Base-by-base conservation (phyloP, 2,888 invertebrate genomes). In the Sarcophaga carnaria region DNA sequence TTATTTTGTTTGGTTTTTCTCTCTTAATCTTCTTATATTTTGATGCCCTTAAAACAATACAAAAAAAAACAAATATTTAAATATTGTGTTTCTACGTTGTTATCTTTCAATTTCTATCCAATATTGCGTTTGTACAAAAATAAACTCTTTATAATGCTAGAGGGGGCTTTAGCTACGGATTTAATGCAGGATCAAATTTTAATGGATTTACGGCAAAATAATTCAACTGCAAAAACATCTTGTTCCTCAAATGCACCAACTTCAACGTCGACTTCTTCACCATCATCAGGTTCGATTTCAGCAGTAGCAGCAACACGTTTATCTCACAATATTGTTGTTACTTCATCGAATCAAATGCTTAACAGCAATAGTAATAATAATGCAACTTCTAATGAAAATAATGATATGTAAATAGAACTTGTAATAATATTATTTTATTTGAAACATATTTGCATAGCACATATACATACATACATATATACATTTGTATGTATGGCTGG, bases 141-240 rank as follows among this genome's bases (percentile, higher is more conserved):
- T 47, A 17, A 59, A 69, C 25, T 60, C 69, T 74, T 27, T 59
- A 37, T 60, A 75, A 60, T 63, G 75, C 49, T 78, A 87, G 87
- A 84, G 27, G 75, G 54, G 22, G 77, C 78, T 14, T 72, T 72
- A 17, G 66, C 63, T 20, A 70, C 60, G 75, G 87, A 87, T 79
- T 60, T 79, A 79, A 82, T 84, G 27, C 79, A 84, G 81, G 87
- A 87, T 66, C 75, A 84, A 79, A 84, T 84, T 63, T 79, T 87
- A 69, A 87, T 87, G 87, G 87, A 87, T 71, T 84, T 87, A 71
- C 79, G 87, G 54, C 80, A 83, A 77, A 84, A 87, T 83, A 86
- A 83, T 76, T 67, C 81, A 49, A 67, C 84, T 49, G 47, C 25
- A 8, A 86, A 80, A 72, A 74, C 77, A 37, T 62, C 81, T 54